These are phyloP conservation scores for Ormyrus pomaceus DNA, from an alignment of 2,888 invertebrate species.

Conservation along the genomic window DNA sequence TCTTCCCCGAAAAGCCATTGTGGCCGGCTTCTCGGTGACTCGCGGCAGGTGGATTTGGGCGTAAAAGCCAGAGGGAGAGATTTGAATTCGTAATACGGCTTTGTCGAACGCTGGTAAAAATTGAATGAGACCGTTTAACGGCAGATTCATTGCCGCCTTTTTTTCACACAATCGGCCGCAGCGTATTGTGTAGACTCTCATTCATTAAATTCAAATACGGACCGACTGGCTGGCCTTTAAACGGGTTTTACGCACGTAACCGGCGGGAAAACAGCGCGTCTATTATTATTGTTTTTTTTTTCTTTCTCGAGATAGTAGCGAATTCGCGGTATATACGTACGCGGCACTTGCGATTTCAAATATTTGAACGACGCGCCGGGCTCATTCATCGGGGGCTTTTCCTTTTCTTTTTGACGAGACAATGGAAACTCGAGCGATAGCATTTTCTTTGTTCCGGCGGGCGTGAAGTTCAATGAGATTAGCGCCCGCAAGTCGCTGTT, in stretches of 20 bases:
- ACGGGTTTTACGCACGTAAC: constrained; percentile 14
- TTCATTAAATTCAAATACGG: constrained; percentile 49
- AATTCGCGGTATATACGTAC: too few relatives aligned
- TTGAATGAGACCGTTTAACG: constrained; percentile 67
- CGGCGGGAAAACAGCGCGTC: constrained; percentile 9
- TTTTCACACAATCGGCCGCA: neutral
- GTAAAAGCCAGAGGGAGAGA: constrained; percentile 54
- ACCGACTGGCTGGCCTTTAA: neutral
- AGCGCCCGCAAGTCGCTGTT: too few relatives aligned
- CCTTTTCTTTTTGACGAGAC: neutral
- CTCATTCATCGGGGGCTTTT: neutral
- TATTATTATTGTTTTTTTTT: neutral
- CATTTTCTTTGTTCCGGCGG: constrained; percentile 2
- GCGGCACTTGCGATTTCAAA: too few relatives aligned
- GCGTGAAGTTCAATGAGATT: neutral
- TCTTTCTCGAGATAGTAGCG: too few relatives aligned
- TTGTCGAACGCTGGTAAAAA: constrained; percentile 66
- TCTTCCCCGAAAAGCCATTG: neutral
- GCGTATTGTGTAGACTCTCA: constrained; percentile 29
- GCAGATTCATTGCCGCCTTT: constrained; percentile 54
- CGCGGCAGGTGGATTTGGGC: constrained; percentile 21
- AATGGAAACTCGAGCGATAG: constrained; percentile 2
- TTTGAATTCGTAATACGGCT: constrained; percentile 70
- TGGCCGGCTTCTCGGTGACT: too few relatives aligned
- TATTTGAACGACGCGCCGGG: too few relatives aligned